phyloP scores from a whole-genome alignment of 2,797 vertebrate species.

The Alca torda region DNA sequence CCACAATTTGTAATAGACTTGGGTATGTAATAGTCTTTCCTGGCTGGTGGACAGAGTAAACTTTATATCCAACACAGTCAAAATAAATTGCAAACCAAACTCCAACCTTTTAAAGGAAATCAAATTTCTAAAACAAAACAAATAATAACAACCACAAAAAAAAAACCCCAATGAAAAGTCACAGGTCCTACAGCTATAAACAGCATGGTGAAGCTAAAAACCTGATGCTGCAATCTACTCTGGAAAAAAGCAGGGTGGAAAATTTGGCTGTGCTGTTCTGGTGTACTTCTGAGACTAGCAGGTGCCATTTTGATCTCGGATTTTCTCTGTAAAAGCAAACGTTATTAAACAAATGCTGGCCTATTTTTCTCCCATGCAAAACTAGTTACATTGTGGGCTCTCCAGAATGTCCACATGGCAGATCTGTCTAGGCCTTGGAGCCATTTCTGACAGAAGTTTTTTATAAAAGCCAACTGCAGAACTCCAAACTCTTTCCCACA shows the following conservation, averaged over 20 bases:
- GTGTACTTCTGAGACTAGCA: neutral
- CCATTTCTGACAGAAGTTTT: neutral
- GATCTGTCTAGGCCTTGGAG: neutral
- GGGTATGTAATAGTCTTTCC: neutral
- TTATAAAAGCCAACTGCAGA: neutral
- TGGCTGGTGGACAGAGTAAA: neutral
- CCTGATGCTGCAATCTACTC: neutral
- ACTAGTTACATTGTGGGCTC: neutral
- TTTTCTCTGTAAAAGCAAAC: neutral
- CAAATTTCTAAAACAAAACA: neutral
- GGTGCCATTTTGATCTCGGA: neutral
- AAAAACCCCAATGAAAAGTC: neutral
- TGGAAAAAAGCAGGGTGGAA: neutral
- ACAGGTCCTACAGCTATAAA: neutral
- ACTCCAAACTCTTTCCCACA: neutral
- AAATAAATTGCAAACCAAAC: neutral
- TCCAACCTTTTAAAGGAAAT: neutral
- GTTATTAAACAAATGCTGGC: neutral
- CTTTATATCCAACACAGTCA: neutral
- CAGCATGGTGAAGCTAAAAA: neutral
- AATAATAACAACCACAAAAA: neutral
- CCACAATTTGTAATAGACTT: neutral
- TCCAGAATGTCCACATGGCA: neutral
- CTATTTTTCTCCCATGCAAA: neutral
- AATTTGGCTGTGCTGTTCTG: neutral